These are phyloP conservation scores for Myxocyprinus asiaticus DNA, from an alignment of 2,113 vertebrate genomes.

Conservation along the genomic window DNA sequence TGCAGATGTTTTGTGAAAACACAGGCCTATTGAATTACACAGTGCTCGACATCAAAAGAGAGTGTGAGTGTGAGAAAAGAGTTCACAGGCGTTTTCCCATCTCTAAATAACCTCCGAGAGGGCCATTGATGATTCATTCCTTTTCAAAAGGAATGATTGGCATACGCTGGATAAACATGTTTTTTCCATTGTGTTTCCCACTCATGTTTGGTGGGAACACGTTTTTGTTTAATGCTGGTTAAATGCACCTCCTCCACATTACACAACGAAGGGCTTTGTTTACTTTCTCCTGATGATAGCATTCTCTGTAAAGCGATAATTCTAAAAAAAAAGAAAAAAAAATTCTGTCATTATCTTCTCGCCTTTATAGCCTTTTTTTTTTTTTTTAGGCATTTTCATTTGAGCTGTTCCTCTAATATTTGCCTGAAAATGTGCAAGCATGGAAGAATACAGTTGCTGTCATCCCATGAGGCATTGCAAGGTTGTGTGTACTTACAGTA, in stretches of 20 bases:
- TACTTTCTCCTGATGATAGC: conserved; percentile 1
- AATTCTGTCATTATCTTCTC: too few relatives aligned
- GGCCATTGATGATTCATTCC: conserved; percentile 33
- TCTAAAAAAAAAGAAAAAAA: too few relatives aligned
- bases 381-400: too few relatives aligned
- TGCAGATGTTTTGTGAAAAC: conserved; percentile 76
- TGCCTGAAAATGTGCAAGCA: neutral
- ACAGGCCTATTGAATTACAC: conserved; percentile 76
- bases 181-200: neutral
- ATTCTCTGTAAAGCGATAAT: neutral
- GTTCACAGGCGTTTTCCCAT: conserved; percentile 29
- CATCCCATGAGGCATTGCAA: conserved; percentile 44
- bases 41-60: conserved; percentile 67
- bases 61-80: conserved; percentile 35
- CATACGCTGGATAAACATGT: conserved; percentile 59
- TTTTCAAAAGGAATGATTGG: conserved; percentile 59
- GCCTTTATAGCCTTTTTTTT: too few relatives aligned
- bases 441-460: neutral
- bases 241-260: conserved; percentile 20
- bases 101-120: conserved; percentile 40
- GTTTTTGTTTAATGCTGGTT: conserved; percentile 30
- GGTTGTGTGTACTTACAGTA: conserved; percentile 22
- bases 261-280: neutral
- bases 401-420: too few relatives aligned
- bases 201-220: conserved; percentile 22